Percentiles rank a stretch among this genome's conserved stretches.
These are phyloP conservation scores for Nixonia krombeini DNA, from an alignment of 1,140 invertebrate species.

Conservation along the genomic window DNA sequence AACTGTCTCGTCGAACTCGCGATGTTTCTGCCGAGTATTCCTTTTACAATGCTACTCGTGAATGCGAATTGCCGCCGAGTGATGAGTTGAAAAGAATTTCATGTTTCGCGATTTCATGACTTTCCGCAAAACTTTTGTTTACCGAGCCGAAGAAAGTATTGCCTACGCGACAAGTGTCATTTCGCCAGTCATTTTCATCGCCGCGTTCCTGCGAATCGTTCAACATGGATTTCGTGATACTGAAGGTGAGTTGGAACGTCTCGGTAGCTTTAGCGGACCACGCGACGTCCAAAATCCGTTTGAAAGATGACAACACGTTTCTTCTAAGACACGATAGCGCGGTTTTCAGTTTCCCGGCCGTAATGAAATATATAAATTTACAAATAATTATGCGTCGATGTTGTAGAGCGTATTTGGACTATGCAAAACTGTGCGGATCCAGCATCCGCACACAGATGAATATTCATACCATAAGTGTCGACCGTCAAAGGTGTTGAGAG, in stretches of 20 bases:
- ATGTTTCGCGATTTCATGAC: constrained; percentile 1
- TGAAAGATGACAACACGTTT: background rate
- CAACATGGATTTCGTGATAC: constrained; percentile 39
- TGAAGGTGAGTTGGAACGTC: constrained; percentile 25
- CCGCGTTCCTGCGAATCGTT: background rate
- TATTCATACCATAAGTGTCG: constrained; percentile 29
- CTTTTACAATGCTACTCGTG: background rate
- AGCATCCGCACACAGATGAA: constrained; percentile 19
- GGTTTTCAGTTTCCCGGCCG: too few relatives aligned
- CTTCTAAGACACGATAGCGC: too few relatives aligned
- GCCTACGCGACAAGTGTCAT: background rate
- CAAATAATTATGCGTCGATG: background rate
- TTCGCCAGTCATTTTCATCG: background rate
- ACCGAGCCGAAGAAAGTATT: too few relatives aligned
- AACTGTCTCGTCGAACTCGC: constrained; percentile 2
- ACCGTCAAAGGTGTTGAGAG: constrained; percentile 32
- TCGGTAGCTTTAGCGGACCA: too few relatives aligned
- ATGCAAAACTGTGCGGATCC: background rate
- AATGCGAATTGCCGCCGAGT: constrained; percentile 6
- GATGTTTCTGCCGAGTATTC: constrained; percentile 18
- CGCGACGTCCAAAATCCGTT: too few relatives aligned
- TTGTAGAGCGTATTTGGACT: background rate
- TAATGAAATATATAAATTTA: background rate
- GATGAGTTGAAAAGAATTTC: constrained; percentile 8
- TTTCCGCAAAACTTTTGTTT: too few relatives aligned